Conservation (phyloP, 2,113 vertebrate species). For the Okapia johnstoni region DNA sequence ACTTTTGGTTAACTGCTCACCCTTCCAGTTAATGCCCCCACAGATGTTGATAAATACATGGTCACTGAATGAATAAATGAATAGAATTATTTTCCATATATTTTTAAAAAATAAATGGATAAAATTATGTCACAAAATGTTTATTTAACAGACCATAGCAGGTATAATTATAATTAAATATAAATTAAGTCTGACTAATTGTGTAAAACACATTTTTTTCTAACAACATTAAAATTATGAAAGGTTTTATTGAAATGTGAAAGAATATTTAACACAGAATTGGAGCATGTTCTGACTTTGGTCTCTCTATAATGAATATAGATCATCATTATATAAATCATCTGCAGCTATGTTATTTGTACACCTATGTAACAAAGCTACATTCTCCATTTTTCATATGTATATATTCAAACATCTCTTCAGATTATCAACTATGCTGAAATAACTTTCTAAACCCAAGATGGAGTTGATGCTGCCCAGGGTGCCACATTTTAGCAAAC, state of each 20-base stretch:
- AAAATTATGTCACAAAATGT: neutral
- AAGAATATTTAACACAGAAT: neutral
- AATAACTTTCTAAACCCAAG: neutral
- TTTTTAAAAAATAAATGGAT: neutral
- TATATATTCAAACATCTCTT: neutral
- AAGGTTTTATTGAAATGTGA: neutral
- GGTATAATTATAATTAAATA: neutral
- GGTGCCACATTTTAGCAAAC: neutral
- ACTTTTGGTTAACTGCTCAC: neutral
- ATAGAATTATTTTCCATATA: neutral
- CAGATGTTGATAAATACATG: neutral
- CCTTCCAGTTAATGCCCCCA: neutral
- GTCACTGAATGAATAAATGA: neutral
- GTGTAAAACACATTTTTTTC: neutral
- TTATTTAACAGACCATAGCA: neutral
- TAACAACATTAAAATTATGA: neutral
- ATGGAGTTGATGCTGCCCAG: neutral
- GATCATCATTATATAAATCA: neutral
- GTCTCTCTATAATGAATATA: neutral
- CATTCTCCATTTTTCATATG: neutral
- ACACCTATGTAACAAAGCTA: neutral
- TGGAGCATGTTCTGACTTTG: neutral
- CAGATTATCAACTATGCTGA: neutral
- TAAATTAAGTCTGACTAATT: neutral
- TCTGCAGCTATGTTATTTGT: neutral